Conservation (phyloP, 2,888 invertebrate species). For the Pristionchus japonicus region DNA sequence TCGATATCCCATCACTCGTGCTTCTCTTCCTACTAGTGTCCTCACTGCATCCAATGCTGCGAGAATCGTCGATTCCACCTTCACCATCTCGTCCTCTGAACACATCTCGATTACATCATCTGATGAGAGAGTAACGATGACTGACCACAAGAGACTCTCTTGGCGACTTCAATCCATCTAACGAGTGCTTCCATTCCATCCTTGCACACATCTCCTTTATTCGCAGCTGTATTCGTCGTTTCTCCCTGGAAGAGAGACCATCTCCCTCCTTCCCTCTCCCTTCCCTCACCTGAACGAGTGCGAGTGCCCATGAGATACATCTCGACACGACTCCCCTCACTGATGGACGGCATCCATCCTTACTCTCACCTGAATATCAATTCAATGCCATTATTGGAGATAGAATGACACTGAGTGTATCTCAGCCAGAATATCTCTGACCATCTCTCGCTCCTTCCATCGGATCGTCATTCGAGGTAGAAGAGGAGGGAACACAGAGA, state of each 20-base stretch:
- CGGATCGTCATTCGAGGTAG: not conserved
- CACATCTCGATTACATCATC: not conserved
- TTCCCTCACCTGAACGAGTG: slow-evolving; percentile 26
- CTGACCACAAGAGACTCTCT: not conserved
- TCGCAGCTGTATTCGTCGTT: slow-evolving; percentile 39
- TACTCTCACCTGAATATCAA: not conserved
- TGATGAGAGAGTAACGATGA: not conserved
- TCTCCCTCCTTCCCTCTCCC: not conserved
- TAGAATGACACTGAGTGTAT: no score
- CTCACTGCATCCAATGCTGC: slow-evolving; percentile 25
- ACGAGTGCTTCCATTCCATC: slow-evolving; percentile 34
- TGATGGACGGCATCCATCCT: not conserved
- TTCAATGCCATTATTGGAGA: not conserved
- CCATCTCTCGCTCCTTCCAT: no score
- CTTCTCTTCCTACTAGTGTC: not conserved
- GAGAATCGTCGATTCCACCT: not conserved
- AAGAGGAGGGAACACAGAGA: not conserved
- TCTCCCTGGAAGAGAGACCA: slow-evolving; percentile 1
- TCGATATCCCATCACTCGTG: not conserved
- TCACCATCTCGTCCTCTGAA: not conserved
- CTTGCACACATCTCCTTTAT: slow-evolving; percentile 43
- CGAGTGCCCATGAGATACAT: slow-evolving; percentile 8
- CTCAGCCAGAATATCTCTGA: no score
- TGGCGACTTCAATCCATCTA: slow-evolving; percentile 19
- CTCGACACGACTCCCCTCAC: not conserved